Conservation (phyloP, 2,888 invertebrate genomes). For the Drosophila mercatorum region DNA sequence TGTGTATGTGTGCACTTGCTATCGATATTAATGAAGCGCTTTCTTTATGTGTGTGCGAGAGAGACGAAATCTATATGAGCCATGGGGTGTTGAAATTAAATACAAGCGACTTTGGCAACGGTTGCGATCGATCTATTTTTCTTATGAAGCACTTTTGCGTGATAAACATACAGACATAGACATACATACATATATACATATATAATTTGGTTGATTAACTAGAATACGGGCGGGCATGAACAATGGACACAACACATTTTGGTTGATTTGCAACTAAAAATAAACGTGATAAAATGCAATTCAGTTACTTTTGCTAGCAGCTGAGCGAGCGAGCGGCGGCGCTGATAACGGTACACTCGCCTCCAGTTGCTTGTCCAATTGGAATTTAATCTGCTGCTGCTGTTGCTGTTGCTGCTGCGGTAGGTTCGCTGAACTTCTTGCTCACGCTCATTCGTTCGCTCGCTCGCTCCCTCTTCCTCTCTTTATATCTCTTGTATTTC, state of each 20-base stretch:
- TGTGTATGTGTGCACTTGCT: constrained; percentile 42
- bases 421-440: constrained; percentile 69
- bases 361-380: constrained; percentile 52
- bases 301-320: constrained; percentile 32
- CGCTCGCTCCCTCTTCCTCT: constrained; percentile 16
- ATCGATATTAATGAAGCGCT: constrained; percentile 54
- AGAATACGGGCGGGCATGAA: constrained; percentile 27
- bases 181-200: not conserved
- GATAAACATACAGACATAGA: not conserved
- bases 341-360: constrained; percentile 39
- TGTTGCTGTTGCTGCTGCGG: constrained; percentile 20
- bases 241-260: constrained; percentile 32
- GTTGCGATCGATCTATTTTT: constrained; percentile 27
- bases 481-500: constrained; percentile 31
- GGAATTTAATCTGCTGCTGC: constrained; percentile 57
- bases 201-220: constrained; percentile 14
- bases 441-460: constrained; percentile 9
- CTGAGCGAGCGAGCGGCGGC: constrained; percentile 9
- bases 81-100: constrained; percentile 6
- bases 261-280: constrained; percentile 72
- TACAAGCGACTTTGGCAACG: constrained; percentile 2
- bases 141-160: constrained; percentile 14
- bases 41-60: constrained; percentile 45
- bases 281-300: constrained; percentile 78
- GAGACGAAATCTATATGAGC: not conserved